Conservation (phyloP, 2,113 vertebrate genomes). For the Syrmaticus mikado region DNA sequence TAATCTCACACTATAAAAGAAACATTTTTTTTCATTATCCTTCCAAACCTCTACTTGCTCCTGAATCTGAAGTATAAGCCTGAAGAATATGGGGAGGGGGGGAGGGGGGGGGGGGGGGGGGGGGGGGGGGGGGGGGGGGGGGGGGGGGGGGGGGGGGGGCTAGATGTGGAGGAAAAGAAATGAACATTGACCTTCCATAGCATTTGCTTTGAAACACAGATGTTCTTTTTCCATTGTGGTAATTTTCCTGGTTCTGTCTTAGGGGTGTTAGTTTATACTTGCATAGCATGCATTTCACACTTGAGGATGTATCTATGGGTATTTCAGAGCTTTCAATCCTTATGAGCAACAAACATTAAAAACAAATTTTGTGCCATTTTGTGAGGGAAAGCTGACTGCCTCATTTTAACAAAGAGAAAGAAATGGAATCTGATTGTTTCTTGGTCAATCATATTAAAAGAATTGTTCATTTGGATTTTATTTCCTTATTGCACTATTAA, state of each 20-base stretch:
- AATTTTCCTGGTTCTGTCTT: not conserved
- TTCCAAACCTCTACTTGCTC: not conserved
- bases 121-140: not conserved
- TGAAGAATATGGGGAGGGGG: not conserved
- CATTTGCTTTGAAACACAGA: not conserved
- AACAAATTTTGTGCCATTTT: not conserved
- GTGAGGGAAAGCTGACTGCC: not conserved
- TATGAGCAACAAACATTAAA: not conserved
- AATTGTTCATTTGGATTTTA: constrained; percentile 12
- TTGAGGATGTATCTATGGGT: not conserved
- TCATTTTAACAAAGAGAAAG: constrained; percentile 17
- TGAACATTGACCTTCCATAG: not conserved
- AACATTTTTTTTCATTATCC: not conserved
- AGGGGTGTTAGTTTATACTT: not conserved
- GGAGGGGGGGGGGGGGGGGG: not conserved
- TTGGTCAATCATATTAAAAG: constrained; percentile 8
- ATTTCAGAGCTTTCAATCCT: not conserved
- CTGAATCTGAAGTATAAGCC: not conserved
- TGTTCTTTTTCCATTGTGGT: not conserved
- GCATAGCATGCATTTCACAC: not conserved
- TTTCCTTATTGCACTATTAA: constrained; percentile 22
- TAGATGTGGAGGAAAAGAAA: not conserved
- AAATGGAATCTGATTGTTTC: not conserved
- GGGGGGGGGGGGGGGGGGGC: not conserved
- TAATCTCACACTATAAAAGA: not conserved